Evolutionary conservation across 2,888 invertebrate species (phyloP).

Genomic region (Xestobium rufovillosum): DNA sequence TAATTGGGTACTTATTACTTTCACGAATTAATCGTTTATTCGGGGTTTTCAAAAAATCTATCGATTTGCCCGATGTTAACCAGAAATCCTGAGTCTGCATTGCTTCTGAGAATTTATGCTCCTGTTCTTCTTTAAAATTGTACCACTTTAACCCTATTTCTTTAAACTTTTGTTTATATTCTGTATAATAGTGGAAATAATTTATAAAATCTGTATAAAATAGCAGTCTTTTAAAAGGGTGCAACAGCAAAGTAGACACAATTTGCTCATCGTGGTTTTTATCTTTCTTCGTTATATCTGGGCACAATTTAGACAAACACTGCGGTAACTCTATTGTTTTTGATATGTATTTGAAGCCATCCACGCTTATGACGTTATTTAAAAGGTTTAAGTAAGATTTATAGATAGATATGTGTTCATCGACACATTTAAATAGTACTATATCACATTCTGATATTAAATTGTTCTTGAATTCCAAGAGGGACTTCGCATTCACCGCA

Average conservation of each 20-base stretch:
- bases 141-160: conserved; percentile 57
- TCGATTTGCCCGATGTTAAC: conserved; percentile 59
- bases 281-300: conserved; percentile 33
- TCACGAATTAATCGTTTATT: conserved; percentile 71
- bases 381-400: conserved; percentile 63
- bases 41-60: conserved; percentile 54
- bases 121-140: conserved; percentile 55
- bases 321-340: conserved; percentile 55
- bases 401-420: conserved; percentile 65
- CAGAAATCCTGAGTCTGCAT: conserved; percentile 66
- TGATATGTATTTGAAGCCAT: conserved; percentile 61
- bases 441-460: conserved; percentile 60
- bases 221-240: conserved; percentile 54
- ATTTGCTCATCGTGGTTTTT: conserved; percentile 50
- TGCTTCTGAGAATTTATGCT: conserved; percentile 56
- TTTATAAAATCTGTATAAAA: conserved; percentile 57
- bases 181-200: conserved; percentile 42
- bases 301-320: conserved; percentile 34
- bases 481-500: conserved; percentile 58
- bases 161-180: conserved; percentile 48
- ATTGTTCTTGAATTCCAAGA: conserved; percentile 62
- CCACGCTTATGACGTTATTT: conserved; percentile 65
- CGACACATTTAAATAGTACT: conserved; percentile 59
- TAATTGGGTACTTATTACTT: conserved; percentile 63
- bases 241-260: conserved; percentile 52